These are phyloP conservation scores for Chloroclysta siterata DNA, from an alignment of 2,888 invertebrate species.

Conservation along the genomic window DNA sequence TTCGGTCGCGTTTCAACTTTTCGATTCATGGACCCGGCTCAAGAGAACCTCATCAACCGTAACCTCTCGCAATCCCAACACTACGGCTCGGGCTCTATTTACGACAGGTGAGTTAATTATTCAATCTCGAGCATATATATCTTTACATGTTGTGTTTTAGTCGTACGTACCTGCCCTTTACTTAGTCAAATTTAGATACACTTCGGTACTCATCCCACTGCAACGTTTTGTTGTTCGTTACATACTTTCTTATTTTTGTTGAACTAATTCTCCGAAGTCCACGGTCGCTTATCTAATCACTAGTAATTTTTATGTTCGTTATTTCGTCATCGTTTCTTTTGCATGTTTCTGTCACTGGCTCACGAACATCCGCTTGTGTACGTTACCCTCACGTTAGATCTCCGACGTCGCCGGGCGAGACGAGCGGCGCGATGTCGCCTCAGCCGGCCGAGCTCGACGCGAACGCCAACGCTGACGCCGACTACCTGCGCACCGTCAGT, in stretches of 20 bases:
- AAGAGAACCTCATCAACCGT: conserved; percentile 91
- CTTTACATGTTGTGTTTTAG: conserved; percentile 60
- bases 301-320: conserved; percentile 58
- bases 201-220: conserved; percentile 52
- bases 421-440: conserved; percentile 78
- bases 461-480: conserved; percentile 66
- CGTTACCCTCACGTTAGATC: conserved; percentile 77
- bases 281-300: conserved; percentile 68
- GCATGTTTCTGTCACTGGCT: conserved; percentile 83
- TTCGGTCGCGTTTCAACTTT: conserved; percentile 95
- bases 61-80: conserved; percentile 90
- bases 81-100: conserved; percentile 90
- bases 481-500: conserved; percentile 72
- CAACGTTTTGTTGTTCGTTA: conserved; percentile 53
- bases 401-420: conserved; percentile 72
- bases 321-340: conserved; percentile 68
- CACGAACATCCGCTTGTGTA: conserved; percentile 82
- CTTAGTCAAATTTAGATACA: conserved; percentile 47
- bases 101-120: conserved; percentile 88
- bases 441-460: conserved; percentile 61
- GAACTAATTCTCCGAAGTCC: conserved; percentile 53
- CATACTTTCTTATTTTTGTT: conserved; percentile 49
- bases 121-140: conserved; percentile 27
- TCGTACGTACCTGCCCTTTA: conserved; percentile 55
- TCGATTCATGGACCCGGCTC: conserved; percentile 92